These are phyloP conservation scores for Diuraphis noxia DNA, from an alignment of 1,140 invertebrate species.

Conservation along the genomic window DNA sequence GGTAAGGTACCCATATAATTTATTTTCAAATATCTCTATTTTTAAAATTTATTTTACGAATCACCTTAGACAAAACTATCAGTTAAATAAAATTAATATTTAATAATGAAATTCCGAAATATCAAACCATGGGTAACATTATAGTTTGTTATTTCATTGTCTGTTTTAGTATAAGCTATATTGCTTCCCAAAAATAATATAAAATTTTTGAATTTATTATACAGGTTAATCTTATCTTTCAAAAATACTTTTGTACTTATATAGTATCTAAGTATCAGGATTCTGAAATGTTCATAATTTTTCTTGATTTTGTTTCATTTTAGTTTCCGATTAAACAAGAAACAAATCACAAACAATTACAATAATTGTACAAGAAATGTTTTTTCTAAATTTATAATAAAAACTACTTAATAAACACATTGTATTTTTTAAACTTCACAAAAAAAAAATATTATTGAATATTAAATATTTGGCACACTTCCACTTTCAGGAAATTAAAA, in stretches of 20 bases:
- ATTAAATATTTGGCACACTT: background rate
- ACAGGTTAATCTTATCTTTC: background rate
- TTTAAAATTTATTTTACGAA: background rate
- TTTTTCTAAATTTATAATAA: background rate
- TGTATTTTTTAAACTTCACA: too few species aligned
- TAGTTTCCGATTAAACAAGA: background rate
- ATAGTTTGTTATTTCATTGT: constrained; percentile 47
- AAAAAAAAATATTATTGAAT: background rate
- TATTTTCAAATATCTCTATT: too few species aligned
- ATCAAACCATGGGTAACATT: constrained; percentile 40
- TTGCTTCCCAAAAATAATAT: constrained; percentile 10
- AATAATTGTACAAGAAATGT: too few species aligned
- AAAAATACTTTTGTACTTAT: background rate
- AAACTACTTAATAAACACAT: too few species aligned
- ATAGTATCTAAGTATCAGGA: background rate
- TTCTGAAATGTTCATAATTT: background rate
- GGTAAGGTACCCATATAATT: background rate
- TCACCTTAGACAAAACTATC: too few species aligned
- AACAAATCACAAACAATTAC: background rate
- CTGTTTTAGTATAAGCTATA: constrained; percentile 47
- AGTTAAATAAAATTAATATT: too few species aligned
- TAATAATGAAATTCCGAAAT: background rate
- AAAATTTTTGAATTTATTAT: background rate
- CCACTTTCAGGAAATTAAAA: background rate
- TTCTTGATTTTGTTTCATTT: background rate